Conservation (phyloP, 2,888 invertebrate species). For the Caenorhabditis parvicauda region DNA sequence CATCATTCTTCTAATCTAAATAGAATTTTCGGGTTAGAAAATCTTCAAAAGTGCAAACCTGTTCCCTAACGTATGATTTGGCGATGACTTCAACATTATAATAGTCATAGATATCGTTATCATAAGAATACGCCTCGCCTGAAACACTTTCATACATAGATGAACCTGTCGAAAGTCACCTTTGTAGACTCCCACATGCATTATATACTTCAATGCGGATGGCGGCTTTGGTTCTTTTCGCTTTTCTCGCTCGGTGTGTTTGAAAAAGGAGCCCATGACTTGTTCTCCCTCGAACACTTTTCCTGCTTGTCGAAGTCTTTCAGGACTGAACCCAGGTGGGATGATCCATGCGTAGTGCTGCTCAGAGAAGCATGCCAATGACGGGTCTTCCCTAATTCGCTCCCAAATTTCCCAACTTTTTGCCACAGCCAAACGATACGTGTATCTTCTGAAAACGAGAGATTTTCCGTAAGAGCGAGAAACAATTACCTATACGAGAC, state of each 20-base stretch:
- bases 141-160: no score
- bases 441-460: slow-evolving; percentile 38
- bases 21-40: neutral
- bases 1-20: slow-evolving; percentile 54
- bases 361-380: slow-evolving; percentile 43
- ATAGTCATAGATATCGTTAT: slow-evolving; percentile 48
- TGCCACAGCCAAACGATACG: slow-evolving; percentile 48
- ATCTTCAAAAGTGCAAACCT: slow-evolving; percentile 24
- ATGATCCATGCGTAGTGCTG: slow-evolving; percentile 39
- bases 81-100: slow-evolving; percentile 50
- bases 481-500: slow-evolving; percentile 38
- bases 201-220: slow-evolving; percentile 30
- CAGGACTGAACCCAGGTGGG: slow-evolving; percentile 37
- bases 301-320: slow-evolving; percentile 25
- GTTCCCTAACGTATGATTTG: slow-evolving; percentile 47
- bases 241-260: slow-evolving; percentile 42
- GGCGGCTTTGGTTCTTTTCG: slow-evolving; percentile 26
- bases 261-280: slow-evolving; percentile 53
- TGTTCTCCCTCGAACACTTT: slow-evolving; percentile 42
- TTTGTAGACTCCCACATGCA: slow-evolving; percentile 24
- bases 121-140: slow-evolving; percentile 34
- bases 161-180: slow-evolving; percentile 1
- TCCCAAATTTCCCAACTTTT: slow-evolving; percentile 31
- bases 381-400: slow-evolving; percentile 28
- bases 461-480: neutral